Evolutionary conservation across 2,113 vertebrate genomes (phyloP).

Genomic region (Phoenicopterus ruber): DNA sequence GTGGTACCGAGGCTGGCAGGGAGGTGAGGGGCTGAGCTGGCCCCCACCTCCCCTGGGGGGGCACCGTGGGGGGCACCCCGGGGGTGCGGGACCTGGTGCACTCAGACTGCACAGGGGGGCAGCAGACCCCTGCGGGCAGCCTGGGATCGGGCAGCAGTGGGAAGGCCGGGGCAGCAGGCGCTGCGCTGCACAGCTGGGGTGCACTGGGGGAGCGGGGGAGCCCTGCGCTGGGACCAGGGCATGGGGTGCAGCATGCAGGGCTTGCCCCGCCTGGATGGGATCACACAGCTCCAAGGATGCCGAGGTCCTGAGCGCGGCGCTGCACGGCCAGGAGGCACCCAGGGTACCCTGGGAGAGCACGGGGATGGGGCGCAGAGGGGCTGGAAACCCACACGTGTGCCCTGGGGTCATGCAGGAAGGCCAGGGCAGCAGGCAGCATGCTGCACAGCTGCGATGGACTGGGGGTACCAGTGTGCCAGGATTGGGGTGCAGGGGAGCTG

Average conservation of each 20-base stretch:
- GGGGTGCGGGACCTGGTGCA: neutral
- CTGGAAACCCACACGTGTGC: neutral
- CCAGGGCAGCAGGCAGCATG: neutral
- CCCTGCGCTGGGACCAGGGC: rapidly evolving
- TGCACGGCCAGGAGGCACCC: neutral
- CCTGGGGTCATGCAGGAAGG: neutral
- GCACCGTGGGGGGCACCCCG: neutral
- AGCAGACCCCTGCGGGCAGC: rapidly evolving
- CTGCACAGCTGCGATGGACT: too few species aligned
- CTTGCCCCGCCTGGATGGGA: neutral
- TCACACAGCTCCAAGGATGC: neutral
- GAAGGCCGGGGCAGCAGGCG: neutral
- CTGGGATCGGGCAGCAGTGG: neutral
- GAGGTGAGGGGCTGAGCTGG: rapidly evolving
- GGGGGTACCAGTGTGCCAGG: neutral
- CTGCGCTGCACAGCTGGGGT: neutral
- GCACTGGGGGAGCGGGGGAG: neutral
- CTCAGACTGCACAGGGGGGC: neutral
- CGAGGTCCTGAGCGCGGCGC: rapidly evolving
- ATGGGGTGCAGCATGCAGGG: rapidly evolving
- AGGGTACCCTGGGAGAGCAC: rapidly evolving
- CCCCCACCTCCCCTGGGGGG: too few species aligned
- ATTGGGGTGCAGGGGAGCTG: neutral
- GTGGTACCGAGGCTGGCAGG: neutral
- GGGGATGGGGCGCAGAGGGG: neutral